Evolutionary conservation across 2,888 invertebrate genomes (phyloP).

Genomic region (Sisyra terminalis): DNA sequence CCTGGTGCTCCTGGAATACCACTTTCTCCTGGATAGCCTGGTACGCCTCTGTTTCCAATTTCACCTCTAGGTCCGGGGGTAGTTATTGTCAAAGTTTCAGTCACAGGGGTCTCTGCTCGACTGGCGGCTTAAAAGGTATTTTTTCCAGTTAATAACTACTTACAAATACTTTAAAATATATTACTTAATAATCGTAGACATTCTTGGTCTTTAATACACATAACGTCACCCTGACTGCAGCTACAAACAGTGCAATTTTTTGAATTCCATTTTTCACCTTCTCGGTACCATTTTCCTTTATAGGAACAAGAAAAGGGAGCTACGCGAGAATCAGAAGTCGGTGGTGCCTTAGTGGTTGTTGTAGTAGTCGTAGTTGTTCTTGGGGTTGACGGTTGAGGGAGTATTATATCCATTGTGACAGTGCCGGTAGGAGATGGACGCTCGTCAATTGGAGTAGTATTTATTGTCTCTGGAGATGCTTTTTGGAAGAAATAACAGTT

Average conservation of each 20-base stretch:
- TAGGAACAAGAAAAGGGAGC: slow-evolving; percentile 16
- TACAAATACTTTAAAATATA: no score
- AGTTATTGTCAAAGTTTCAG: no score
- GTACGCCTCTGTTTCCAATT: slow-evolving; percentile 34
- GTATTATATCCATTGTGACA: slow-evolving; percentile 17
- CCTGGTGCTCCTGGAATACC: slow-evolving; percentile 46
- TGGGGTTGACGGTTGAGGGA: slow-evolving; percentile 3
- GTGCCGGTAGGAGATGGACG: slow-evolving; percentile 17
- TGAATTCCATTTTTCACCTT: slow-evolving; percentile 52
- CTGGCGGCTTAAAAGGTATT: no score
- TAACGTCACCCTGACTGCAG: slow-evolving; percentile 44
- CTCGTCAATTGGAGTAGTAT: slow-evolving; percentile 19
- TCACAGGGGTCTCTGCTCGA: no score
- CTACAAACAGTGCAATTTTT: slow-evolving; percentile 57
- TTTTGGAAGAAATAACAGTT: no score
- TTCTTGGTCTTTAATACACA: no score
- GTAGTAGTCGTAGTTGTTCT: slow-evolving; percentile 8
- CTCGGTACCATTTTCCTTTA: slow-evolving; percentile 37
- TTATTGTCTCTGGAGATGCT: no score
- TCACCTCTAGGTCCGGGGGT: slow-evolving; percentile 30
- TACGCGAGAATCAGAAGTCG: slow-evolving; percentile 15
- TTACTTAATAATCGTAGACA: no score
- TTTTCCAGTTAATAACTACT: no score
- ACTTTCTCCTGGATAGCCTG: slow-evolving; percentile 38
- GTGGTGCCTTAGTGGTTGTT: slow-evolving; percentile 13